Conservation (phyloP, 2,113 vertebrate genomes). For the Dolichallabes microphthalmus region DNA sequence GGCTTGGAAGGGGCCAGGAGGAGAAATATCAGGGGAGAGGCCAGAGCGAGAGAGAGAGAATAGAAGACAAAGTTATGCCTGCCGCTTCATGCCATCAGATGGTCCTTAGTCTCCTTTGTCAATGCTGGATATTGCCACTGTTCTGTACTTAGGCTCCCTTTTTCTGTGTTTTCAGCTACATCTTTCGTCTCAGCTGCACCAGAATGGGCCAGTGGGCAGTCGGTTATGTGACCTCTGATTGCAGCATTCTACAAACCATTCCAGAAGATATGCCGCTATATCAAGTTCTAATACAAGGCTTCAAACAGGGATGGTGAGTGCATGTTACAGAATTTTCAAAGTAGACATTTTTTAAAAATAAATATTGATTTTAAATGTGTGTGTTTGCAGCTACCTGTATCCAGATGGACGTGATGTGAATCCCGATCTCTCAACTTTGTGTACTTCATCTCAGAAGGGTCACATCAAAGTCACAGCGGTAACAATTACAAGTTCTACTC, state of each 20-base stretch:
- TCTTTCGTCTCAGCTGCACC: slow-evolving; percentile 86
- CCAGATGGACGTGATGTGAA: slow-evolving; percentile 79
- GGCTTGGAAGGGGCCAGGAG: too few relatives aligned
- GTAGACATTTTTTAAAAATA: neutral
- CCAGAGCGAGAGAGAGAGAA: too few relatives aligned
- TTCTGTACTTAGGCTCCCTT: neutral
- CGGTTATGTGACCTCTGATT: slow-evolving; percentile 75
- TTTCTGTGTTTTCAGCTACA: slow-evolving; percentile 70
- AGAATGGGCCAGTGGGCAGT: slow-evolving; percentile 86
- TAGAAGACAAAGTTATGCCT: too few relatives aligned
- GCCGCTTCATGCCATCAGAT: too few relatives aligned
- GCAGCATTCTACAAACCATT: slow-evolving; percentile 81
- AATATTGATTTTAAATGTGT: slow-evolving; percentile 29
- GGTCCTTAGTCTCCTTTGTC: too few relatives aligned
- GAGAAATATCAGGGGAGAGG: too few relatives aligned
- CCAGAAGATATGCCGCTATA: slow-evolving; percentile 75
- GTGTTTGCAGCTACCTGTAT: slow-evolving; percentile 75
- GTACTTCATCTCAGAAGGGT: slow-evolving; percentile 54
- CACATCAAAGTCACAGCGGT: slow-evolving; percentile 77
- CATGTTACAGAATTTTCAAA: neutral
- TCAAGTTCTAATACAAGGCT: slow-evolving; percentile 77
- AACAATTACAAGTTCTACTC: slow-evolving; percentile 34
- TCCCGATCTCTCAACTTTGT: slow-evolving; percentile 75
- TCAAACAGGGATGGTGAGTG: slow-evolving; percentile 77
- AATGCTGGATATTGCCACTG: too few relatives aligned